phyloP scores from a whole-genome alignment of 2,888 invertebrate species.

The Phorcus lineatus region DNA sequence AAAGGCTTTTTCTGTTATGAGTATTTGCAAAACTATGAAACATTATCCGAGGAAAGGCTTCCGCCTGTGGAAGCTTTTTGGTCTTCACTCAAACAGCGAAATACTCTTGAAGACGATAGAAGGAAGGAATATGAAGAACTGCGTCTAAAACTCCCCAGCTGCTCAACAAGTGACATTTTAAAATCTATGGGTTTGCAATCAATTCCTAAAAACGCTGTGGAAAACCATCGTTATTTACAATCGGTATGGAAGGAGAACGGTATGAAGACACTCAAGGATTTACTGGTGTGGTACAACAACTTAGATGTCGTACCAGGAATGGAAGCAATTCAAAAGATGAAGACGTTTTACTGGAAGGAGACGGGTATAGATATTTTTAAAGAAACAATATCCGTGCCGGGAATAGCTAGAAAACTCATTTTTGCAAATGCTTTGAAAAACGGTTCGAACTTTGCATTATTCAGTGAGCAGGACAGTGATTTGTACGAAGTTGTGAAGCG shows the following conservation, averaged over 20 bases:
- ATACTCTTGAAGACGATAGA: not conserved
- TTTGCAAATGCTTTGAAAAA: not conserved
- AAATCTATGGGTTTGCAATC: not conserved
- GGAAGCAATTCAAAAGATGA: not conserved
- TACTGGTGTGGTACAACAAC: conserved; percentile 19
- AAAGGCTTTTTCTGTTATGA: conserved; percentile 3
- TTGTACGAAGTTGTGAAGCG: not conserved
- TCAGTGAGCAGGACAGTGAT: not conserved
- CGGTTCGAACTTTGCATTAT: not conserved
- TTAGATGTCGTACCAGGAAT: not conserved
- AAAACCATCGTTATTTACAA: not conserved
- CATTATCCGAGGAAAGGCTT: not conserved
- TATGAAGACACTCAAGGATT: conserved; percentile 4
- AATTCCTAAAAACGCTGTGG: not conserved
- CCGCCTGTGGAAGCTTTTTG: not conserved
- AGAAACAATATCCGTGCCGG: not conserved
- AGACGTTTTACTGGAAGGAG: conserved; percentile 7
- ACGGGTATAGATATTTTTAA: not conserved
- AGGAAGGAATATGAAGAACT: not conserved
- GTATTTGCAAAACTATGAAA: not conserved
- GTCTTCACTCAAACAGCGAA: not conserved
- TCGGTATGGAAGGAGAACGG: not conserved
- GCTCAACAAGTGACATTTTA: not conserved
- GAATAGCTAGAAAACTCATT: not conserved
- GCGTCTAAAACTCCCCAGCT: not conserved